Conservation (phyloP, 2,113 vertebrate species). For the Calidris pygmaea region DNA sequence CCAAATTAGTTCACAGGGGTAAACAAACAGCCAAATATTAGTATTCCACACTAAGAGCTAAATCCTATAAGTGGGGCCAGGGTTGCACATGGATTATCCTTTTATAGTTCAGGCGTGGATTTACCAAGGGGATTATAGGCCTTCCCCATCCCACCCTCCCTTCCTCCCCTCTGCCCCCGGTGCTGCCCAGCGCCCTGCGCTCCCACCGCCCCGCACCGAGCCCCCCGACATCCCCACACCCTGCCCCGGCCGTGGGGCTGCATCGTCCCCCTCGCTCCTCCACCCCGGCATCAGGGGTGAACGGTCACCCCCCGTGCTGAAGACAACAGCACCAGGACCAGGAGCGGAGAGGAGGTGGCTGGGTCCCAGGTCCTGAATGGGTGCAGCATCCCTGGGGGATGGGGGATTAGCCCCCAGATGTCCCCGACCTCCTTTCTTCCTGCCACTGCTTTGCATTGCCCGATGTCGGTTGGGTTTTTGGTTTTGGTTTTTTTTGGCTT, state of each 20-base stretch:
- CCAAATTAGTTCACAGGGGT: slow-evolving; percentile 68
- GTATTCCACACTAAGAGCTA: slow-evolving; percentile 67
- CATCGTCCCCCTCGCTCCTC: background rate
- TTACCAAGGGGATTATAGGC: slow-evolving; percentile 69
- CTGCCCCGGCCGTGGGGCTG: background rate
- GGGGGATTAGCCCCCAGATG: slow-evolving; percentile 35
- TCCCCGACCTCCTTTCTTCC: slow-evolving; percentile 32
- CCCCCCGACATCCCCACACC: rapidly evolving
- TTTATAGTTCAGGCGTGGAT: slow-evolving; percentile 69
- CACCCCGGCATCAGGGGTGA: rapidly evolving
- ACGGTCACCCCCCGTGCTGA: background rate
- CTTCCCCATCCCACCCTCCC: slow-evolving; percentile 14
- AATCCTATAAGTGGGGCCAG: slow-evolving; percentile 65
- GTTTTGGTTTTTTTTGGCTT: too few relatives aligned
- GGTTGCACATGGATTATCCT: slow-evolving; percentile 69
- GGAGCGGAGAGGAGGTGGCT: background rate
- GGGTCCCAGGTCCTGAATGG: background rate
- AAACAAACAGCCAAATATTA: slow-evolving; percentile 72
- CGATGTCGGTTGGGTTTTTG: rapidly evolving
- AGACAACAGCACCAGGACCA: background rate
- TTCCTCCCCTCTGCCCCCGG: background rate
- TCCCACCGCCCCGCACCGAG: background rate
- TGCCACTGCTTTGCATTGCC: background rate
- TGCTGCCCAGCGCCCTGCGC: background rate
- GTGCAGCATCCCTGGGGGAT: slow-evolving; percentile 9